Base-by-base conservation (phyloP, 2,888 invertebrate species). In the Melieria picta region DNA sequence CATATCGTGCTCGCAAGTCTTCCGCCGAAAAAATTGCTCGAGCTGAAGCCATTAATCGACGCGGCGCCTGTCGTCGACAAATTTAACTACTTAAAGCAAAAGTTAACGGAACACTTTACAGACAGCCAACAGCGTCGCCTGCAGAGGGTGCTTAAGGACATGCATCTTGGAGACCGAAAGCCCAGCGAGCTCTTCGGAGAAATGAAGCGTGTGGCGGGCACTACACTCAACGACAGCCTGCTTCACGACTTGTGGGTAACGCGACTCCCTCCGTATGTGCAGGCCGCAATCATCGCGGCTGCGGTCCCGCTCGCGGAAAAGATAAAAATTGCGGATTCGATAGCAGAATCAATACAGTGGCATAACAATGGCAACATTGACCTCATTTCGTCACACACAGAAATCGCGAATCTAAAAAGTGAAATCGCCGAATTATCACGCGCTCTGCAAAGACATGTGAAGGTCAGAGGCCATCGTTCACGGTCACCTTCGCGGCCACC, bases 191-290 rank as follows among this genome's bases (percentile, higher is more conserved):
- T 74, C 9, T 50, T 66, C 9, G 46, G 65, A 7, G 72, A 72
- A 45, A 72, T 74, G 67, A 69, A 66, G 43, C 70, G 72, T 1
- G 70, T 69, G 7, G 64, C 72, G 7, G 74, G 69, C 16, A 70
- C 30, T 0, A 57, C 71, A 0, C 67, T 72, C 50, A 70, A 69
- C 5, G 70, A 72, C 64, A 68, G 65, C 42, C 56, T 74, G 5
- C 57, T 70, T 7, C 60, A 67, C 42, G 72, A 70, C 43, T 11
- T 74, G 42, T 69, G 73, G 73, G 68, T 66, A 11, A 66, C 69
- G 5, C 65, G 71, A 5, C 66, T 73, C 6, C 71, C 73, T 0
- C 63, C 71, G 16, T 66, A 71, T 58, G 71, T 65, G n/a, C 74
- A 74, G 62, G 69, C 71, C 9, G 69, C 71, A 1, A 65, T 71